Conservation (phyloP, 1,140 invertebrate genomes). For the Epicauta chinensis region DNA sequence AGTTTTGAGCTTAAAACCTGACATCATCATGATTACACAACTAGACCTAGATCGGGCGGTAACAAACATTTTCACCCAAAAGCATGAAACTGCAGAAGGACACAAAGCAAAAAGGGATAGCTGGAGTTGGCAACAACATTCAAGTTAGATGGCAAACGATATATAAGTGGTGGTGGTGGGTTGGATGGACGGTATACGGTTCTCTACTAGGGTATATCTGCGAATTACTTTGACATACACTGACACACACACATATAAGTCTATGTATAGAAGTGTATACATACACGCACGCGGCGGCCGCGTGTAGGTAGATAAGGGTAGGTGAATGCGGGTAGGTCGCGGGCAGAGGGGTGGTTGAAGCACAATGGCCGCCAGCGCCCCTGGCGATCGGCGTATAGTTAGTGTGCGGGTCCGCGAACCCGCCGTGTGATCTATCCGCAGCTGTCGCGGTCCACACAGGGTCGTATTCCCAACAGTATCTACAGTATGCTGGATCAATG, state of each 20-base stretch:
- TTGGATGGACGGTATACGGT: not conserved
- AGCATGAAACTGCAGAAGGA: no score
- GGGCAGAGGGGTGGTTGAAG: not conserved
- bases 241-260: constrained; percentile 3
- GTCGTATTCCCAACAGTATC: constrained; percentile 7
- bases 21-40: no score
- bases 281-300: not conserved
- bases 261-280: no score
- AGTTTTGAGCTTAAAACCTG: no score
- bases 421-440: constrained; percentile 14
- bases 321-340: not conserved
- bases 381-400: not conserved
- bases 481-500: no score
- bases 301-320: constrained; percentile 26
- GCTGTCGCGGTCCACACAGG: constrained; percentile 13
- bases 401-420: not conserved
- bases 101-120: no score
- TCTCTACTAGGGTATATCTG: constrained; percentile 8
- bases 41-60: no score
- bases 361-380: not conserved
- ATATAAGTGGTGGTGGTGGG: no score
- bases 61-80: no score
- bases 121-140: no score
- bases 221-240: constrained; percentile 23
- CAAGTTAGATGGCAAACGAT: no score